Conservation (phyloP, 2,888 invertebrate genomes). For the Epistrophella euchroma region DNA sequence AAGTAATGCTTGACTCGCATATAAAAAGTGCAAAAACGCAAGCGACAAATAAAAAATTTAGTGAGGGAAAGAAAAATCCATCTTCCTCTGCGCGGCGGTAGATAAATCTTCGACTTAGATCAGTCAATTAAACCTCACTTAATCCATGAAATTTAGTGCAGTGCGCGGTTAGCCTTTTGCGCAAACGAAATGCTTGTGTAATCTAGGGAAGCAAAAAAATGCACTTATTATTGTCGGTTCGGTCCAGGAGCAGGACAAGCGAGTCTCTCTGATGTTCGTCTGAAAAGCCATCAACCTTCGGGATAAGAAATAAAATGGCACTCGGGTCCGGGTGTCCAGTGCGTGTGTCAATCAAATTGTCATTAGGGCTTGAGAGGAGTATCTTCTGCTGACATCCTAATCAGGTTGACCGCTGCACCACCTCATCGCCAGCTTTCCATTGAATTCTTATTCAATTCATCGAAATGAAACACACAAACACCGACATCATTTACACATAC, state of each 20-base stretch:
- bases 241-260: too few species aligned
- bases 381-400: constrained; percentile 71
- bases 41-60: constrained; percentile 32
- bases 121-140: constrained; percentile 76
- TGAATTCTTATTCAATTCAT: constrained; percentile 45
- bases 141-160: constrained; percentile 75
- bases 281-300: constrained; percentile 61
- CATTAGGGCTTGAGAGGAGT: constrained; percentile 63
- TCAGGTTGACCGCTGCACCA: constrained; percentile 47
- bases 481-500: constrained; percentile 5
- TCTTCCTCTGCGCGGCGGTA: constrained; percentile 74
- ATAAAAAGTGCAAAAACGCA: constrained; percentile 53
- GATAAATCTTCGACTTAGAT: constrained; percentile 76
- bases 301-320: constrained; percentile 45
- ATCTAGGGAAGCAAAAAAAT: constrained; percentile 72
- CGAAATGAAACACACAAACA: constrained; percentile 27
- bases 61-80: constrained; percentile 58
- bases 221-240: constrained; percentile 68
- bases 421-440: constrained; percentile 14
- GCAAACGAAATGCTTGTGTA: constrained; percentile 47
- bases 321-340: constrained; percentile 59
- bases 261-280: constrained; percentile 3
- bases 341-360: constrained; percentile 77
- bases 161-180: constrained; percentile 61
- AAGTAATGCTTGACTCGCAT: constrained; percentile 26